Evolutionary conservation across 2,888 invertebrate species (phyloP), one percentile per base, ranked within the genome.

Genomic region (Crepidodera aurea): DNA sequence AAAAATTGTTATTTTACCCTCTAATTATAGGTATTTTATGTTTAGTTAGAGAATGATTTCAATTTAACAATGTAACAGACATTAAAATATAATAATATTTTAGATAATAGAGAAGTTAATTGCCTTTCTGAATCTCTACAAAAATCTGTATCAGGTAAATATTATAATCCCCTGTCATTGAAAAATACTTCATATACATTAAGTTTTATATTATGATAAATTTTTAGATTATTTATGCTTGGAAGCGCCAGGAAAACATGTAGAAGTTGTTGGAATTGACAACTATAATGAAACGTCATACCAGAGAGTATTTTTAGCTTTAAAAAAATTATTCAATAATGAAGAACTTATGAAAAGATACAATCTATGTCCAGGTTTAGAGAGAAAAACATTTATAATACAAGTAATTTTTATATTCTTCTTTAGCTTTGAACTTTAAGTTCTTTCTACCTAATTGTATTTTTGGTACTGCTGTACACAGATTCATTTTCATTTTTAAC

Each of bases 331-430:
- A 62, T 40, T 80, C 34, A 70, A 73, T 4, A 71, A 78, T 57
- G 67, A 73, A n/a, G 51, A 71, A 4, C 44, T 78, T 2, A 71
- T 74, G 70, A 58, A 69, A 5, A 70, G 68, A 56, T 67, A 77
- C 19, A 68, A 64, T 5, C 56, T 77, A 22, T 68, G 67, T 5
- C 54, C 58, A 32, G 75, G 75, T 34, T 61, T 79, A 29, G 62
- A 67, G 16, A 71, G 73, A 18, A 80, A 80, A 72, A 78, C 73
- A 1, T 81, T 78, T 67, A 78, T 80, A n/a, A 68, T 78, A 13
- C 76, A 78, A 70, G 77, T 76, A 61, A 59, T 0, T 18, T 25
- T 16, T 25, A 7, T 51, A 10, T 42, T 27, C 22, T 6, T 39
- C 12, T 5, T n/a, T n/a, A n/a, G n/a, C 37, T 10, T 37, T 16